phyloP scores from a whole-genome alignment of 2,888 invertebrate species.

The Drosophila kanekoi region DNA sequence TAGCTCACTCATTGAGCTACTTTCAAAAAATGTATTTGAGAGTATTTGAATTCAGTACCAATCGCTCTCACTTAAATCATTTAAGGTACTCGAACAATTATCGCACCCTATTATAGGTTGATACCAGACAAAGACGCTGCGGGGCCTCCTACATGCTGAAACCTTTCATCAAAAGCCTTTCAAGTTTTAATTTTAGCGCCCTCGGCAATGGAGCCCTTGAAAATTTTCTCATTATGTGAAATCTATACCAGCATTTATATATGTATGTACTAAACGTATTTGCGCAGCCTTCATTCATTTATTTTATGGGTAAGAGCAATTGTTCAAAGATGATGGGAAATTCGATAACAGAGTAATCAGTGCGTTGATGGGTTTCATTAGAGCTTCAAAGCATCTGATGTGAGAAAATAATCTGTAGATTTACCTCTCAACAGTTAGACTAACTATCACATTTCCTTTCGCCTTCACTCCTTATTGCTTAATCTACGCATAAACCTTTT shows the following conservation, averaged over 20 bases:
- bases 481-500: no score
- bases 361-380: conserved; percentile 21
- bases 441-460: background rate
- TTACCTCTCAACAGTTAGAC: background rate
- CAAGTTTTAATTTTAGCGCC: conserved; percentile 44
- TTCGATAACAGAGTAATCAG: conserved; percentile 31
- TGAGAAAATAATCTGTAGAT: conserved; percentile 1
- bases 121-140: conserved; percentile 42
- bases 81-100: conserved; percentile 50
- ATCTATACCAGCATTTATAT: conserved; percentile 68
- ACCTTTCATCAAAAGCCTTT: conserved; percentile 54
- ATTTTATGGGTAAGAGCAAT: conserved; percentile 21
- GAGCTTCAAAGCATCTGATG: background rate
- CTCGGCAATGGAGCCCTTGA: conserved; percentile 46
- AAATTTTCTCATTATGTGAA: conserved; percentile 61
- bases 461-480: background rate
- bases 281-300: conserved; percentile 27
- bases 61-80: conserved; percentile 39
- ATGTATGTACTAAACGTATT: conserved; percentile 8
- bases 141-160: conserved; percentile 38
- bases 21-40: conserved; percentile 4
- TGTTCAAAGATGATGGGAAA: conserved; percentile 39
- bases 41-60: conserved; percentile 14
- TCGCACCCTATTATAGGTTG: conserved; percentile 38
- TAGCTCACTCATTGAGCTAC: background rate